A percentile compares a stretch with the other conserved stretches of the same genome.
Evolutionary conservation across 1,140 invertebrate genomes (phyloP).

Genomic region (Lepidotrigona ventralis): DNA sequence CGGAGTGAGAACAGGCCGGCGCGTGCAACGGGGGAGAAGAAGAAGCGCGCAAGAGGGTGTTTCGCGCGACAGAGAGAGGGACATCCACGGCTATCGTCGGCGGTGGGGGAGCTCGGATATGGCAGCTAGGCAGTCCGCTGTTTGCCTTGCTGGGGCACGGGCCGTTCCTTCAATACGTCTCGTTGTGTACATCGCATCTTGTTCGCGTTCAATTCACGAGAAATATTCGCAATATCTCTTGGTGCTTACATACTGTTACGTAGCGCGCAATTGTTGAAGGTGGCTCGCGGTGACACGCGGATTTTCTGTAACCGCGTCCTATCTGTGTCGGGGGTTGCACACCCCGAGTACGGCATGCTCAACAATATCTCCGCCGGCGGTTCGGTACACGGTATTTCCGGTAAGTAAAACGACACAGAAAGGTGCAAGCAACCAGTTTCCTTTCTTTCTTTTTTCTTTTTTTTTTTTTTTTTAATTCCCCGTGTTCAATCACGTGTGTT

Average conservation of each 20-base stretch:
- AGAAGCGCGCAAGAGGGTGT: slow-evolving; percentile 48
- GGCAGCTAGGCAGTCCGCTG: slow-evolving; percentile 78
- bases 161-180: slow-evolving; percentile 61
- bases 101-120: slow-evolving; percentile 75
- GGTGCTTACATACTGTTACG: slow-evolving; percentile 9
- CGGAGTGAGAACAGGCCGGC: slow-evolving; percentile 45
- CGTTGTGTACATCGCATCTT: slow-evolving; percentile 14
- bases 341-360: slow-evolving; percentile 78
- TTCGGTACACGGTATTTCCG: slow-evolving; percentile 78
- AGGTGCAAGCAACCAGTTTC: background rate
- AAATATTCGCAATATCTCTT: slow-evolving; percentile 13
- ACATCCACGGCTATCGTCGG: slow-evolving; percentile 37
- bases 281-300: slow-evolving; percentile 58
- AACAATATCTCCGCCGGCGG: slow-evolving; percentile 79
- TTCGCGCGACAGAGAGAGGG: slow-evolving; percentile 37
- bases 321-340: slow-evolving; percentile 72
- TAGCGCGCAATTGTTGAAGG: slow-evolving; percentile 25
- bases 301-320: slow-evolving; percentile 54
- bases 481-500: too few relatives aligned
- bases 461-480: too few relatives aligned
- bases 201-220: slow-evolving; percentile 26
- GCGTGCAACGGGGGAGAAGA: slow-evolving; percentile 35
- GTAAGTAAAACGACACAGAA: slow-evolving; percentile 68
- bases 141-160: slow-evolving; percentile 78
- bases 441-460: too few relatives aligned